Conservation (phyloP, 2,888 invertebrate genomes). For the Perithous albicinctus region DNA sequence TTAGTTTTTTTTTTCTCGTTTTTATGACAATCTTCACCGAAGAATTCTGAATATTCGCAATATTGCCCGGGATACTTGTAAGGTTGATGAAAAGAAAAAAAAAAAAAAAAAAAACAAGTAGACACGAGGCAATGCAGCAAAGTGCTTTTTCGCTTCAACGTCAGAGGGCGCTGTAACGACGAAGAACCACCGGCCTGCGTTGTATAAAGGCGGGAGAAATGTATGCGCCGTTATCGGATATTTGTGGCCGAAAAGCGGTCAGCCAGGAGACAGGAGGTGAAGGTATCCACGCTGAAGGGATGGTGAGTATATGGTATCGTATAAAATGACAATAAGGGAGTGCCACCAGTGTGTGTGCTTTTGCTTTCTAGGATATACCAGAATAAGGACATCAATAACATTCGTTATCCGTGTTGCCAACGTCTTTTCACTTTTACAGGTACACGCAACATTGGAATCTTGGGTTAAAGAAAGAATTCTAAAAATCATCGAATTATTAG, state of each 20-base stretch:
- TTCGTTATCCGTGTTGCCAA: constrained; percentile 77
- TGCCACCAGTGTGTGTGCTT: constrained; percentile 70
- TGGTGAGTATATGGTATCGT: constrained; percentile 69
- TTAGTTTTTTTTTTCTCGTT: too few relatives aligned
- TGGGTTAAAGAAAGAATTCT: too few relatives aligned
- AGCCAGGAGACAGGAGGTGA: background rate
- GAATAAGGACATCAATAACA: constrained; percentile 80
- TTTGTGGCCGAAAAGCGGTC: constrained; percentile 78
- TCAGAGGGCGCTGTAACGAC: constrained; percentile 6
- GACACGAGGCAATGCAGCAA: constrained; percentile 11
- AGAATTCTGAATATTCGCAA: background rate
- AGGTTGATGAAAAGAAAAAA: background rate
- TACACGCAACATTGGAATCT: background rate
- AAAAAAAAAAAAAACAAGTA: constrained; percentile 22
- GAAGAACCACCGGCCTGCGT: background rate
- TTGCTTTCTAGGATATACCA: constrained; percentile 55
- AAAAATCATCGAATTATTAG: too few relatives aligned
- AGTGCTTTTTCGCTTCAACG: constrained; percentile 5
- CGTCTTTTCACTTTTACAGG: constrained; percentile 20
- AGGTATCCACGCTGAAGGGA: background rate
- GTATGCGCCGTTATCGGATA: constrained; percentile 77
- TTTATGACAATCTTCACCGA: too few relatives aligned
- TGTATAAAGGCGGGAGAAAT: constrained; percentile 40
- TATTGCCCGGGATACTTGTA: background rate
- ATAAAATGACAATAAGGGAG: constrained; percentile 82